Conservation (phyloP, 2,797 vertebrate species). For the Gobio occitaniae region DNA sequence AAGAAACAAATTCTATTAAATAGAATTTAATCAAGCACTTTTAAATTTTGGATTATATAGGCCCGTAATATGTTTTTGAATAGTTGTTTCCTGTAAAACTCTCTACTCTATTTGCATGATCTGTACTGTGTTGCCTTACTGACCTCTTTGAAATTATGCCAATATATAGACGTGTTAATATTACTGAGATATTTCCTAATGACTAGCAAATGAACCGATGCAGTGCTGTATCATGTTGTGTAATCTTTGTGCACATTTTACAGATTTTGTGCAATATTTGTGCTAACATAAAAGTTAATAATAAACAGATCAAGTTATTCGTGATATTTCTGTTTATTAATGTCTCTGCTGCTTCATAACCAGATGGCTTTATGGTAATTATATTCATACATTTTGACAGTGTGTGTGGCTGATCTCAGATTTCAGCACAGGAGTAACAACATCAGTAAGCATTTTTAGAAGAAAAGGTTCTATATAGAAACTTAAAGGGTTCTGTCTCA, state of each 20-base stretch:
- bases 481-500: background rate
- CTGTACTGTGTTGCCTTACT: constrained; percentile 77
- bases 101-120: constrained; percentile 63
- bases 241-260: constrained; percentile 58
- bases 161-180: constrained; percentile 54
- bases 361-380: constrained; percentile 27
- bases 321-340: constrained; percentile 53
- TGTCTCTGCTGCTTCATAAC: constrained; percentile 3
- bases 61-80: constrained; percentile 42
- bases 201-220: constrained; percentile 40
- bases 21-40: constrained; percentile 29
- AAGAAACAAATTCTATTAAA: constrained; percentile 22
- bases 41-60: constrained; percentile 27
- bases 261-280: constrained; percentile 59
- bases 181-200: constrained; percentile 42
- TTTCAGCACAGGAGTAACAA: background rate
- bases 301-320: constrained; percentile 25
- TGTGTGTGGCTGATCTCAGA: background rate
- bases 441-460: background rate
- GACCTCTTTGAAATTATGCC: constrained; percentile 62
- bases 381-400: constrained; percentile 8
- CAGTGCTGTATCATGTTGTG: constrained; percentile 57
- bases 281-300: constrained; percentile 46
- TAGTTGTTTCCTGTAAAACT: constrained; percentile 49
- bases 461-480: background rate